A percentile compares a stretch with the other conserved stretches of the same genome.
Evolutionary conservation across 2,888 invertebrate species (phyloP).

Genomic region (Hydrotaea diabolus): DNA sequence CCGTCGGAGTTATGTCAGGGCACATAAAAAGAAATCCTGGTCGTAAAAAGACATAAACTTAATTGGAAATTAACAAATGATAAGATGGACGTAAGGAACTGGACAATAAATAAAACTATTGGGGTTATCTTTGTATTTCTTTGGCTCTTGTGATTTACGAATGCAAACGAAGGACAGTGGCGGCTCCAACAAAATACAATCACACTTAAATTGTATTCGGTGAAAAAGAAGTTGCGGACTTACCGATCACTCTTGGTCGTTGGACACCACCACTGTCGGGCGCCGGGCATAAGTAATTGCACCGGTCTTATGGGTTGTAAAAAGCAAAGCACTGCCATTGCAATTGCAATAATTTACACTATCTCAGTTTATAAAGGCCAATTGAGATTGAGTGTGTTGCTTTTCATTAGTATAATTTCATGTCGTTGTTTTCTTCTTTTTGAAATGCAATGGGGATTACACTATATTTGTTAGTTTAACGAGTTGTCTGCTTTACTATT

Average conservation of each 20-base stretch:
- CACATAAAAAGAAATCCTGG: no score
- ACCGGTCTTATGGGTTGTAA: neutral
- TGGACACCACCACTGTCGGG: neutral
- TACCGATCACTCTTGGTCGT: no score
- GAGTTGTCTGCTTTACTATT: slow-evolving; percentile 1
- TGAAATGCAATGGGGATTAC: neutral
- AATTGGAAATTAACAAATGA: slow-evolving; percentile 53
- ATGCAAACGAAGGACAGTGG: no score
- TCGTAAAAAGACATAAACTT: slow-evolving; percentile 23
- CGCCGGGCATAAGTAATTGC: neutral
- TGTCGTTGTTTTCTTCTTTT: neutral
- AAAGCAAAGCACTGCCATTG: no score
- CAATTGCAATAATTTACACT: neutral
- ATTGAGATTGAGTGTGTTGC: slow-evolving; percentile 25
- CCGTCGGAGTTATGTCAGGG: no score
- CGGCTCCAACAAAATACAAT: no score
- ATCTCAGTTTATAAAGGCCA: slow-evolving; percentile 34
- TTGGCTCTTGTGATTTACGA: no score
- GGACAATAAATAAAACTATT: slow-evolving; percentile 5
- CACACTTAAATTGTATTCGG: no score
- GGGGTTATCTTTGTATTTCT: neutral
- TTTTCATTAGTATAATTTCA: slow-evolving; percentile 4
- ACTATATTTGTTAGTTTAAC: slow-evolving; percentile 15
- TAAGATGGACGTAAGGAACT: slow-evolving; percentile 20
- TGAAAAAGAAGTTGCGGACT: no score